Conservation (phyloP, 2,888 invertebrate species). For the Mamestra brassicae region DNA sequence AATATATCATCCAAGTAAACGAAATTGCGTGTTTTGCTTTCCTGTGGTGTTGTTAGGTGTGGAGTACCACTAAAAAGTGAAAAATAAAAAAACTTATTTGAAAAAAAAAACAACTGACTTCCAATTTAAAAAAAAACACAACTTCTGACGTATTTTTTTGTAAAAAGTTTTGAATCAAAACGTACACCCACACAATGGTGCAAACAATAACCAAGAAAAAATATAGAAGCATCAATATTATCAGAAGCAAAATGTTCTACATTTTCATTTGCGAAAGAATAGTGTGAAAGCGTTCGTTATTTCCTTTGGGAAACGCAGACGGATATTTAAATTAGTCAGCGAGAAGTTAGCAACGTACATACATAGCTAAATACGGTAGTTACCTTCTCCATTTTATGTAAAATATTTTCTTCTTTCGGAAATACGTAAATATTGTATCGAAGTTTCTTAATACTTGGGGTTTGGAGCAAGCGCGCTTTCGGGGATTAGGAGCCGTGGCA, state of each 20-base stretch:
- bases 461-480: conserved; percentile 24
- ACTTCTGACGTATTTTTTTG: too few species aligned
- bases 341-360: conserved; percentile 42
- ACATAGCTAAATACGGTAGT: conserved; percentile 25
- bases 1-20: too few species aligned
- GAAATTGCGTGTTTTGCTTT: too few species aligned
- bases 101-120: too few species aligned
- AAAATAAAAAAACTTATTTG: too few species aligned
- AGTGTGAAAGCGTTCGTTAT: conserved; percentile 51
- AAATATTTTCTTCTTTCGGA: conserved; percentile 30
- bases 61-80: too few species aligned
- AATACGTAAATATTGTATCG: conserved; percentile 20
- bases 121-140: too few species aligned
- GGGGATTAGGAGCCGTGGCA: conserved; percentile 28
- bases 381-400: conserved; percentile 30
- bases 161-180: not conserved
- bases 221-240: conserved; percentile 28
- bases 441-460: conserved; percentile 27
- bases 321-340: conserved; percentile 57
- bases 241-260: conserved; percentile 35
- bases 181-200: not conserved
- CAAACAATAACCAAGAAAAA: not conserved
- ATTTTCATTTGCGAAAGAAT: conserved; percentile 45
- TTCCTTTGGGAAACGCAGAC: conserved; percentile 50
- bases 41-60: too few species aligned